These are phyloP conservation scores for Aptenodytes forsteri DNA, from an alignment of 2,113 vertebrate genomes.

Conservation along the genomic window DNA sequence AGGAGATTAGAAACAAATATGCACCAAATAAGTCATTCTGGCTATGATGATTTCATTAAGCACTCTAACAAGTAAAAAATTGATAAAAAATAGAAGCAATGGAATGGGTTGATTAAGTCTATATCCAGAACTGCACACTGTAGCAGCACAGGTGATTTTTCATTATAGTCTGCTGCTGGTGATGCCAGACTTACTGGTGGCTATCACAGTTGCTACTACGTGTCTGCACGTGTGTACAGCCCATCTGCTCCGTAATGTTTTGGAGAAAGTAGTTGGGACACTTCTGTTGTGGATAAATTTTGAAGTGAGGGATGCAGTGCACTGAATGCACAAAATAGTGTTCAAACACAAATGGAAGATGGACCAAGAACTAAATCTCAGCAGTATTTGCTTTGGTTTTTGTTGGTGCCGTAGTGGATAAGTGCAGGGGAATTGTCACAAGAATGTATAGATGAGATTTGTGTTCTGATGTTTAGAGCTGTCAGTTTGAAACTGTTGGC, in stretches of 20 bases:
- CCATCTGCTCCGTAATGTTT: background rate
- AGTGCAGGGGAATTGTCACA: background rate
- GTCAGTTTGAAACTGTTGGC: background rate
- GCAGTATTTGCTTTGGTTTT: background rate
- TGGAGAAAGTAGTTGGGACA: background rate
- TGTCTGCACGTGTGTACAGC: background rate
- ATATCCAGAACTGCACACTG: background rate
- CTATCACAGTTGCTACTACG: accelerated
- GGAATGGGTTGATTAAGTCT: background rate
- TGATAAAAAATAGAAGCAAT: background rate
- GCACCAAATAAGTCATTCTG: background rate
- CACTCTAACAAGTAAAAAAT: background rate
- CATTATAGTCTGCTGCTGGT: background rate
- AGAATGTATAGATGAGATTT: background rate
- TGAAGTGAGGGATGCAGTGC: background rate
- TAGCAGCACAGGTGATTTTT: background rate
- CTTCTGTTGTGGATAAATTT: background rate
- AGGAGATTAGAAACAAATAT: background rate
- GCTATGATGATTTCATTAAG: background rate
- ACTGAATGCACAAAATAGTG: background rate
- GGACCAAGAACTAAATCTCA: background rate
- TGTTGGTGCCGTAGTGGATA: background rate
- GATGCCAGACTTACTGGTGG: background rate
- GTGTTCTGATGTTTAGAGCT: background rate
- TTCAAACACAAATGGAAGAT: background rate